Evolutionary conservation across 2,113 vertebrate genomes (phyloP).

Genomic region (Burhinus oedicnemus): DNA sequence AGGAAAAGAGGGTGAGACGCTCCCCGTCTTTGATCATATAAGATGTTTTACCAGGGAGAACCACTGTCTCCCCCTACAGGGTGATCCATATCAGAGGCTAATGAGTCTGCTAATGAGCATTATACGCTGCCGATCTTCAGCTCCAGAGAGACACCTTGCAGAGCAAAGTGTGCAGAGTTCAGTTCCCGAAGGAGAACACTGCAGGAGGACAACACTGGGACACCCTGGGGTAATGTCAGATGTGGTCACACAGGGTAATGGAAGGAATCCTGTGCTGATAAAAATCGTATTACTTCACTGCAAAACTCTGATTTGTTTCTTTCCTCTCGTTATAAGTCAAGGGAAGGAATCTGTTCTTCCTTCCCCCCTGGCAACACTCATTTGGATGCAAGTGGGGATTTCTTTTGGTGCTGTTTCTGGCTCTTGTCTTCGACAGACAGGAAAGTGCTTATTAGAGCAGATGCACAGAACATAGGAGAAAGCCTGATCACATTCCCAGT

Average conservation of each 20-base stretch:
- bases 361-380: background rate
- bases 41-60: slow-evolving; percentile 11
- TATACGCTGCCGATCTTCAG: background rate
- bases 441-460: slow-evolving; percentile 24
- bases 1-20: slow-evolving; percentile 3
- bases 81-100: slow-evolving; percentile 41
- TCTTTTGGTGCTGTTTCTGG: slow-evolving; percentile 19
- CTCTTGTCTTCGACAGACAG: background rate
- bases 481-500: background rate
- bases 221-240: background rate
- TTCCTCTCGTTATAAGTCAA: background rate
- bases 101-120: slow-evolving; percentile 30
- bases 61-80: slow-evolving; percentile 57
- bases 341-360: background rate
- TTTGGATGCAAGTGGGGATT: slow-evolving; percentile 50
- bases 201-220: background rate
- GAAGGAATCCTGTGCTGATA: background rate
- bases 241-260: background rate
- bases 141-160: background rate
- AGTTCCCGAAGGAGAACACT: background rate
- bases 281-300: background rate
- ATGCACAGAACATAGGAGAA: background rate
- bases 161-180: background rate
- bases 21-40: slow-evolving; percentile 5
- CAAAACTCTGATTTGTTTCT: slow-evolving; percentile 2